Percentiles rank a stretch among this genome's conserved stretches.
Conservation (phyloP, 2,888 invertebrate species). For the Electrophaes corylata region DNA sequence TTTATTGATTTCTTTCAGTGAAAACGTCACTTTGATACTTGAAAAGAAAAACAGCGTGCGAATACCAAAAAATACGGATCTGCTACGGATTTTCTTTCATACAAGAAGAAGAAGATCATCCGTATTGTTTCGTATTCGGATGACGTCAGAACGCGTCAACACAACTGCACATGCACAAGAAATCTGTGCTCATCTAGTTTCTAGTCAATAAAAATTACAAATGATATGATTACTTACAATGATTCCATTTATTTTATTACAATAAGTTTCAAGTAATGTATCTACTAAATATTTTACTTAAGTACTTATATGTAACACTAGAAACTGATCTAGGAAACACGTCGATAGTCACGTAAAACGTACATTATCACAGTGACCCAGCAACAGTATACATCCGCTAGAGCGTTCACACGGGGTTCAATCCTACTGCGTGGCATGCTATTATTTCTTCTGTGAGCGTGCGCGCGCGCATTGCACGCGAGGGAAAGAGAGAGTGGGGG, state of each 20-base stretch:
- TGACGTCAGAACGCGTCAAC: too few species aligned
- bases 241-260: not conserved
- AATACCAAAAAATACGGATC: too few species aligned
- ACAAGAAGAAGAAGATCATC: too few species aligned
- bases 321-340: slow-evolving; percentile 10
- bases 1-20: too few species aligned
- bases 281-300: slow-evolving; percentile 2
- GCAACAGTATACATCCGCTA: slow-evolving; percentile 29
- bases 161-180: too few species aligned
- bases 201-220: too few species aligned
- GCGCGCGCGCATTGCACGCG: slow-evolving; percentile 26
- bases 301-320: not conserved
- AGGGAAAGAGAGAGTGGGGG: slow-evolving; percentile 29
- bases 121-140: too few species aligned
- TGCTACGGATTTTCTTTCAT: too few species aligned
- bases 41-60: too few species aligned
- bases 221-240: too few species aligned
- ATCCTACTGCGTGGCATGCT: slow-evolving; percentile 15
- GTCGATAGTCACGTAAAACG: slow-evolving; percentile 25
- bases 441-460: slow-evolving; percentile 17
- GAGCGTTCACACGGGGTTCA: slow-evolving; percentile 34
- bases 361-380: slow-evolving; percentile 30
- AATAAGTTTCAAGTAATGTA: not conserved
- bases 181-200: too few species aligned
- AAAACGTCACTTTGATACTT: too few species aligned